Evolutionary conservation across 2,113 vertebrate species (phyloP).

Genomic region (Ascaphus truei): DNA sequence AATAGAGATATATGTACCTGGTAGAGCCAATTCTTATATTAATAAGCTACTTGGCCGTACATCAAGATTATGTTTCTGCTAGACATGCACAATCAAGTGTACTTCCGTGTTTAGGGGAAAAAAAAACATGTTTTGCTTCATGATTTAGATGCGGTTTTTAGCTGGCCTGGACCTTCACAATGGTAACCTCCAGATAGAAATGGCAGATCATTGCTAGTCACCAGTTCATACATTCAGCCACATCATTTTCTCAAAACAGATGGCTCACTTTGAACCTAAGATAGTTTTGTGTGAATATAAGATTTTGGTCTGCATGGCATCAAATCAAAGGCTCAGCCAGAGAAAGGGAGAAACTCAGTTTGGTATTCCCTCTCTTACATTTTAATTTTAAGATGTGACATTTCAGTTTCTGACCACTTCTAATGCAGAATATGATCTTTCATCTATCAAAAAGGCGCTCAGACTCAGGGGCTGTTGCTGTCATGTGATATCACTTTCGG

Average conservation of each 20-base stretch:
- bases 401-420: too few relatives aligned
- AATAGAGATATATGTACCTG: background rate
- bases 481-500: too few relatives aligned
- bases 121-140: background rate
- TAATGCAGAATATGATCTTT: too few relatives aligned
- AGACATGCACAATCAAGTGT: background rate
- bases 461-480: too few relatives aligned
- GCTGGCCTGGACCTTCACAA: too few relatives aligned
- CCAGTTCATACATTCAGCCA: conserved; percentile 30
- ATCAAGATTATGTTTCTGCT: background rate
- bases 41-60: background rate
- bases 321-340: background rate
- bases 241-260: background rate
- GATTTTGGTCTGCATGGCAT: background rate
- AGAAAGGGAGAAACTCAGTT: too few relatives aligned
- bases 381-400: too few relatives aligned
- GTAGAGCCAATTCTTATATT: background rate
- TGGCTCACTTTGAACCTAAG: background rate
- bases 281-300: background rate
- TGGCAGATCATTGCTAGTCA: conserved; percentile 41
- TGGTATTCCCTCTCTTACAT: too few relatives aligned
- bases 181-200: conserved; percentile 59
- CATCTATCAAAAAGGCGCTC: too few relatives aligned
- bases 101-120: background rate
- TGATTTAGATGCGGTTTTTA: too few relatives aligned